These are phyloP conservation scores for Lasioglossum zephyrum DNA, from an alignment of 2,888 invertebrate genomes.

Conservation along the genomic window DNA sequence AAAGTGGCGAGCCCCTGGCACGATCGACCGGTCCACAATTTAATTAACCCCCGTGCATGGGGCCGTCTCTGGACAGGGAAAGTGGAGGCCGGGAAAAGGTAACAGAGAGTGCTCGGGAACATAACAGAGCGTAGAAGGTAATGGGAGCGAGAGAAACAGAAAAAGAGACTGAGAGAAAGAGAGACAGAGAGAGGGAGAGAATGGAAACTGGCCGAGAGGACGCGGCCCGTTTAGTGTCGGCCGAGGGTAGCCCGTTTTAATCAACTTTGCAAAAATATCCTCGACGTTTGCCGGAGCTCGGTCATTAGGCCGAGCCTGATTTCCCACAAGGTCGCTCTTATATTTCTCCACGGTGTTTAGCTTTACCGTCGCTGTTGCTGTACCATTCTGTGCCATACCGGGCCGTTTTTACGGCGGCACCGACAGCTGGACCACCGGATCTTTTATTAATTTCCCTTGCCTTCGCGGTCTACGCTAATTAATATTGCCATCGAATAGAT, in stretches of 20 bases:
- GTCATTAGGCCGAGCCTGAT: slow-evolving; percentile 66
- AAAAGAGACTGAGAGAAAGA: neutral
- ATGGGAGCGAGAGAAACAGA: neutral
- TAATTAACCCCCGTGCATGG: slow-evolving; percentile 36
- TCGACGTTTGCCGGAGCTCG: slow-evolving; percentile 29
- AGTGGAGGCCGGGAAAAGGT: neutral
- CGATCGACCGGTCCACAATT: slow-evolving; percentile 41
- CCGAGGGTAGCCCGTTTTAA: slow-evolving; percentile 68
- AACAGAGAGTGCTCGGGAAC: slow-evolving; percentile 31
- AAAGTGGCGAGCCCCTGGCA: slow-evolving; percentile 15
- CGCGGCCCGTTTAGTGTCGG: slow-evolving; percentile 40
- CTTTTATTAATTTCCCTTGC: slow-evolving; percentile 13
- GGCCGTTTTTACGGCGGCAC: slow-evolving; percentile 21
- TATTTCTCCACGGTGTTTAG: slow-evolving; percentile 50
- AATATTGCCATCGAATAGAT: neutral
- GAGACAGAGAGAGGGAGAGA: neutral
- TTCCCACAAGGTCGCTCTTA: slow-evolving; percentile 69
- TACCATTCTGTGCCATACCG: neutral
- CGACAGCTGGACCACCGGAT: slow-evolving; percentile 30
- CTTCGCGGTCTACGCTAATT: neutral
- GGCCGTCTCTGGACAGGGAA: slow-evolving; percentile 2
- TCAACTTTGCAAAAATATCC: slow-evolving; percentile 73
- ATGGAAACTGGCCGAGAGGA: slow-evolving; percentile 46
- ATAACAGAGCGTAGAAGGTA: slow-evolving; percentile 18
- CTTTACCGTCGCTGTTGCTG: slow-evolving; percentile 28